phyloP scores from a whole-genome alignment of 2,113 vertebrate genomes.

The Ageneiosus marmoratus region DNA sequence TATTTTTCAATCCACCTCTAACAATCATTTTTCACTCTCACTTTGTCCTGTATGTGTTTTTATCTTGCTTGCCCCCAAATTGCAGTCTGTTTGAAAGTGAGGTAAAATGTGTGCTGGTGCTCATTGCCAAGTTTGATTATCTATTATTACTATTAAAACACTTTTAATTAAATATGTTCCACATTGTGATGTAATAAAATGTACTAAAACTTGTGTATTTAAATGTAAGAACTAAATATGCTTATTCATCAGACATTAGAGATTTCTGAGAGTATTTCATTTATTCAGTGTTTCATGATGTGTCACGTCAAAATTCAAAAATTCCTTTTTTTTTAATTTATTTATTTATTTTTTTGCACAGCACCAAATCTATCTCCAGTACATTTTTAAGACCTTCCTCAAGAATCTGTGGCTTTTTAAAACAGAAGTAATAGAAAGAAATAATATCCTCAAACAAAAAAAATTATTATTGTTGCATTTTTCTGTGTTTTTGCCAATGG shows the following conservation, averaged over 20 bases:
- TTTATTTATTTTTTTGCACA: background rate
- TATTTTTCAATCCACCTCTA: background rate
- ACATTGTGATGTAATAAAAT: background rate
- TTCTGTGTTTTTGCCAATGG: constrained; percentile 58
- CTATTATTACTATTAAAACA: background rate
- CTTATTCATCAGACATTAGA: background rate
- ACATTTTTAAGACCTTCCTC: background rate
- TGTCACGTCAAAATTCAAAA: too few relatives aligned
- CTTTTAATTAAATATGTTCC: background rate
- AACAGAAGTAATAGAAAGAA: constrained; percentile 49
- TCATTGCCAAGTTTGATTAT: background rate
- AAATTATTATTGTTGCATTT: constrained; percentile 58
- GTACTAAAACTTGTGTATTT: background rate
- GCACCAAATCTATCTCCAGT: background rate
- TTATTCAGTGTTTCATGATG: background rate
- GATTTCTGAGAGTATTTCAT: background rate
- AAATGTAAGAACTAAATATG: background rate
- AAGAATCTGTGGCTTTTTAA: constrained; percentile 33
- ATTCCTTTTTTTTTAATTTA: too few relatives aligned
- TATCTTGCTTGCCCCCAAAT: background rate
- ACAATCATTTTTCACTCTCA: background rate
- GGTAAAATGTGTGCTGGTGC: background rate
- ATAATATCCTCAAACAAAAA: constrained; percentile 44
- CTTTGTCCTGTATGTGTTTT: background rate
- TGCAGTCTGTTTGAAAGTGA: background rate